Conservation (phyloP, 2,888 invertebrate genomes). For the Cryptocheilus praepositus region DNA sequence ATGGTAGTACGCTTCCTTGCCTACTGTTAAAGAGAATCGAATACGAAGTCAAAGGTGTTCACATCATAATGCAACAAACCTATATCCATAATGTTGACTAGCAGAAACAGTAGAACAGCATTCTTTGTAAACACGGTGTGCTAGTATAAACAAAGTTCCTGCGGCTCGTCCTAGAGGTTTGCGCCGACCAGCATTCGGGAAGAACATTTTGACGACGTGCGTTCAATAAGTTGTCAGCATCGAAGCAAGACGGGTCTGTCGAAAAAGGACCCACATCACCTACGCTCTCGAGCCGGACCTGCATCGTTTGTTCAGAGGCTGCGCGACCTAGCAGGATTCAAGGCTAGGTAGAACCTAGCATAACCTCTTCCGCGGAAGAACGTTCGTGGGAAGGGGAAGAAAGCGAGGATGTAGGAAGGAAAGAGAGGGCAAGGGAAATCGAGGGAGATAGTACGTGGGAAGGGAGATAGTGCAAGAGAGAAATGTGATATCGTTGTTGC, state of each 20-base stretch:
- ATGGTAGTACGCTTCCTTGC: too few species aligned
- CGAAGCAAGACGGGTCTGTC: conserved; percentile 30
- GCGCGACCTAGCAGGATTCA: conserved; percentile 55
- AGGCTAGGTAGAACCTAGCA: conserved; percentile 49
- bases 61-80: too few species aligned
- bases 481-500: conserved; percentile 17
- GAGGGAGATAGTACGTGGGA: conserved; percentile 22
- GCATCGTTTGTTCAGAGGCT: conserved; percentile 39
- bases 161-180: too few species aligned
- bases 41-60: too few species aligned
- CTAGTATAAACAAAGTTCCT: too few species aligned
- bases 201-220: conserved; percentile 15
- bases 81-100: too few species aligned
- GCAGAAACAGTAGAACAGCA: too few species aligned
- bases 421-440: conserved; percentile 5
- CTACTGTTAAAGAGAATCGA: too few species aligned
- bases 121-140: too few species aligned
- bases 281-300: conserved; percentile 39
- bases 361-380: conserved; percentile 38
- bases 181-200: not conserved
- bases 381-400: not conserved
- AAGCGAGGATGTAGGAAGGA: not conserved
- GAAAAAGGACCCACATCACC: conserved; percentile 15
- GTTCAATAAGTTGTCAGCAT: conserved; percentile 38
- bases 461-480: conserved; percentile 24